A percentile compares a stretch with the other conserved stretches of the same genome.
These are phyloP conservation scores for Melieria omissa DNA, from an alignment of 2,888 invertebrate genomes.

Conservation along the genomic window DNA sequence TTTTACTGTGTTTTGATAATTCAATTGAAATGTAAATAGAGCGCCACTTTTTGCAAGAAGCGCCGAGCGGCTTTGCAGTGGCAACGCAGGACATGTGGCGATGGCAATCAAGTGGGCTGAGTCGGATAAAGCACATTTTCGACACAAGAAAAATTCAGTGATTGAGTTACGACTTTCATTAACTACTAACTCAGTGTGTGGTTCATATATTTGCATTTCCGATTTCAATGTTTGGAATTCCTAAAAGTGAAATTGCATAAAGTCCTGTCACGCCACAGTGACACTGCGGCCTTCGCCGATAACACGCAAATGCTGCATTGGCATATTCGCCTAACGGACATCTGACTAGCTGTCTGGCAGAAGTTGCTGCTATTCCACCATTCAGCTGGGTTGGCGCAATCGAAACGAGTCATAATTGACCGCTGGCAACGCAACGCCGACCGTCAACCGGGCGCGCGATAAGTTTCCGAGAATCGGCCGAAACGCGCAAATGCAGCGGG, in stretches of 20 bases:
- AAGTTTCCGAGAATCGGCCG: slow-evolving; percentile 36
- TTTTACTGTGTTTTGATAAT: neutral
- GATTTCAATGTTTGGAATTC: too few relatives aligned
- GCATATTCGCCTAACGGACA: slow-evolving; percentile 2
- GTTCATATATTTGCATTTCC: too few relatives aligned
- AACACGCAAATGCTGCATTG: neutral
- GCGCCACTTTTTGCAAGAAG: neutral
- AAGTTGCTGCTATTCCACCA: slow-evolving; percentile 9
- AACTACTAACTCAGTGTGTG: too few relatives aligned
- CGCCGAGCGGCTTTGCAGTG: too few relatives aligned
- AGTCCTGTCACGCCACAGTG: too few relatives aligned
- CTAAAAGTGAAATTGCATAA: too few relatives aligned
- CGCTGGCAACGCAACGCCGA: slow-evolving; percentile 42
- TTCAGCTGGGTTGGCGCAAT: slow-evolving; percentile 20
- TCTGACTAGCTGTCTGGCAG: neutral
- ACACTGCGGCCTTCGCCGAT: too few relatives aligned
- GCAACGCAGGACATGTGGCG: too few relatives aligned
- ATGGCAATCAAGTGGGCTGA: too few relatives aligned
- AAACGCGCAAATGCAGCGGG: slow-evolving; percentile 4
- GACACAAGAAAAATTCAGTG: too few relatives aligned
- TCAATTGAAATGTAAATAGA: slow-evolving; percentile 17
- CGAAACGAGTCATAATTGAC: slow-evolving; percentile 52
- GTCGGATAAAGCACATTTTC: too few relatives aligned
- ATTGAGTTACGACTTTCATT: too few relatives aligned
- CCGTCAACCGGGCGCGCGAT: slow-evolving; percentile 14